phyloP scores from a whole-genome alignment of 2,888 invertebrate species.

The Mystacides longicornis region DNA sequence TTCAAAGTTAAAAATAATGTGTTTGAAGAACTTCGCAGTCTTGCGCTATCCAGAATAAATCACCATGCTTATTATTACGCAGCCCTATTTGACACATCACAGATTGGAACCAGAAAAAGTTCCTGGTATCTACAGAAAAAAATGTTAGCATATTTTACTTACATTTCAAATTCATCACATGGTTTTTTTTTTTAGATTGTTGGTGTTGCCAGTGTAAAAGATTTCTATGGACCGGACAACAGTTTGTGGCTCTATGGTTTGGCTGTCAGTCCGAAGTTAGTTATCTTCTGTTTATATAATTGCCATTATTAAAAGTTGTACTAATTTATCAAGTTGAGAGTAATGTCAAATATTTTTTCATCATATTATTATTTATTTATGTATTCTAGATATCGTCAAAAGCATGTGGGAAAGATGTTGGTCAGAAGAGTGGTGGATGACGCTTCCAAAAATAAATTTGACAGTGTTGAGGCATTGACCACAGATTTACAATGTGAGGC shows the following conservation, averaged over 20 bases:
- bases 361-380: background rate
- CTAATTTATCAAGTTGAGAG: background rate
- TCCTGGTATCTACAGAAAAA: too few species aligned
- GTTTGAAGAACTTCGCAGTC: too few species aligned
- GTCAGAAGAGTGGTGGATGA: conserved; percentile 18
- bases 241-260: conserved; percentile 25
- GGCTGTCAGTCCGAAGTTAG: conserved; percentile 22
- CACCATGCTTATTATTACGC: too few species aligned
- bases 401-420: conserved; percentile 20
- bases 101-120: too few species aligned
- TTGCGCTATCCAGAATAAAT: background rate
- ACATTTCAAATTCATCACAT: too few species aligned
- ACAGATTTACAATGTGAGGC: conserved; percentile 26
- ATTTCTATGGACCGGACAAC: conserved; percentile 23
- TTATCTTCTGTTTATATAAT: conserved; percentile 3
- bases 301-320: background rate
- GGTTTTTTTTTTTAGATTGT: conserved; percentile 19
- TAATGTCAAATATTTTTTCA: background rate
- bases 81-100: too few species aligned
- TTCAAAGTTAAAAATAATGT: too few species aligned
- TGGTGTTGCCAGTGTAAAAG: conserved; percentile 20
- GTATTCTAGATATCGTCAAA: conserved; percentile 20
- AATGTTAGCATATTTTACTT: too few species aligned
- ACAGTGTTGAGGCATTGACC: conserved; percentile 23
- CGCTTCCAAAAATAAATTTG: conserved; percentile 11